Percentiles rank a stretch among this genome's conserved stretches.
These are phyloP conservation scores for Gavialis gangeticus DNA, from an alignment of 2,113 vertebrate genomes.

Conservation along the genomic window DNA sequence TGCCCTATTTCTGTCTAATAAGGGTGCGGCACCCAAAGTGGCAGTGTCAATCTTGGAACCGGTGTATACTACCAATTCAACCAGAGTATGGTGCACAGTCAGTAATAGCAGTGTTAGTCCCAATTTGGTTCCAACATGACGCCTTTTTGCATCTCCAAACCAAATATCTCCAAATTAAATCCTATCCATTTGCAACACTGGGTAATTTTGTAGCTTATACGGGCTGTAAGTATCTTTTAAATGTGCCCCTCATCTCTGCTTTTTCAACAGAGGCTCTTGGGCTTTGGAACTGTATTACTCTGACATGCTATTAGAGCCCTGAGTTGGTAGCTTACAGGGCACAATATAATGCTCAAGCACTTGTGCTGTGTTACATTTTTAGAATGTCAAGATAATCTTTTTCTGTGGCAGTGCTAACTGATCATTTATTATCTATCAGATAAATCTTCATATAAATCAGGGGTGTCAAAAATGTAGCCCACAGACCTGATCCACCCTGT, in stretches of 20 bases:
- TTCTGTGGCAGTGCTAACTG: neutral
- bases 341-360: neutral
- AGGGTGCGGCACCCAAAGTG: neutral
- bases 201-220: neutral
- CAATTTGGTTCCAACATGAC: neutral
- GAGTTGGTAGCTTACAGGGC: neutral
- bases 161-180: neutral
- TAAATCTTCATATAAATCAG: neutral
- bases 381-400: neutral
- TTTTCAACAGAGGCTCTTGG: neutral
- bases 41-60: neutral
- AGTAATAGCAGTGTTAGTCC: neutral
- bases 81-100: neutral
- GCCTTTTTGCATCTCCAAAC: neutral
- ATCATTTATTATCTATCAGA: neutral
- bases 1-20: neutral
- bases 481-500: no score
- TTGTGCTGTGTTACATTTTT: neutral
- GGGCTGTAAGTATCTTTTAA: neutral
- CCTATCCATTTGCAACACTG: neutral
- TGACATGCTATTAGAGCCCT: neutral
- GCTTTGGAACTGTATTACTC: neutral
- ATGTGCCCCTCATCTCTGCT: neutral
- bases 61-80: neutral
- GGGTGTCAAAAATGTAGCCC: no score